Percentiles rank a stretch among this genome's conserved stretches.
Evolutionary conservation across 2,113 vertebrate genomes (phyloP).

Genomic region (Aspiorhynchus laticeps): DNA sequence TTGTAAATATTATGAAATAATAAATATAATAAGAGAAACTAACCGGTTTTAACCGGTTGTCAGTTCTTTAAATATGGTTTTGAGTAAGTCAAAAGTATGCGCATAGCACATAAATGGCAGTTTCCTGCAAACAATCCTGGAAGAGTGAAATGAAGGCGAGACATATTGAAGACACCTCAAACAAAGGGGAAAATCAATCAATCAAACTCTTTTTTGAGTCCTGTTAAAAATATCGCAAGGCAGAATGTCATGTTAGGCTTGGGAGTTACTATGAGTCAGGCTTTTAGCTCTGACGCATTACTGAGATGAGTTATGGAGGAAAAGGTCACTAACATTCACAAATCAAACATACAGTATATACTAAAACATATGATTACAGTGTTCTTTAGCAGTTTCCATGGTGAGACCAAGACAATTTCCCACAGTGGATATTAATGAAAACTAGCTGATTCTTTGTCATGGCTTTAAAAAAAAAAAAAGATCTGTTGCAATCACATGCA

Average conservation of each 20-base stretch:
- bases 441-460: neutral
- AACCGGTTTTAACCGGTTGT: neutral
- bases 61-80: neutral
- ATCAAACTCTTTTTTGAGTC: neutral
- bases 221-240: neutral
- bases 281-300: neutral
- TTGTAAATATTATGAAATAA: neutral
- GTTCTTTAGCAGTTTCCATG: constrained; percentile 9
- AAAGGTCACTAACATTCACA: neutral
- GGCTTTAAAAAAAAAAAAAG: neutral
- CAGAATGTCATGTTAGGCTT: neutral
- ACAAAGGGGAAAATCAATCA: neutral
- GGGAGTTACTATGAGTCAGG: neutral
- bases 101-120: neutral
- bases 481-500: neutral
- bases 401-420: neutral
- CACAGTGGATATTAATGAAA: neutral
- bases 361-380: constrained; percentile 14
- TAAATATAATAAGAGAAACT: neutral
- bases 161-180: neutral
- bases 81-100: neutral
- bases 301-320: neutral
- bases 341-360: constrained; percentile 1
- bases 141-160: neutral
- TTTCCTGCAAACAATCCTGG: neutral